Evolutionary conservation across 64 coral and sea anemone genomes (phyloP).

Genomic region (Trachythela sp.): DNA sequence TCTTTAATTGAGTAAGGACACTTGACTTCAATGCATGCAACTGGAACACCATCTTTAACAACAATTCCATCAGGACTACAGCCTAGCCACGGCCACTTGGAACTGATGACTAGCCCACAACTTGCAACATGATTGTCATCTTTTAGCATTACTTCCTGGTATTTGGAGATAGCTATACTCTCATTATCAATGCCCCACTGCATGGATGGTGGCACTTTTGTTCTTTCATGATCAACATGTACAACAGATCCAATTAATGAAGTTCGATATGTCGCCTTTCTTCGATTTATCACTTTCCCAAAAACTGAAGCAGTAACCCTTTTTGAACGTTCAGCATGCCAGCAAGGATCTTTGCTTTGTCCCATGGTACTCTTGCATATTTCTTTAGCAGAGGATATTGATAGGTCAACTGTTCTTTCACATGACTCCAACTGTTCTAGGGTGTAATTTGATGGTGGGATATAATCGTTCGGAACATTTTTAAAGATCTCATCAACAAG

Average conservation of each 20-base stretch:
- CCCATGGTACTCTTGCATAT: conserved; percentile 37
- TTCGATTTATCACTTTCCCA: background rate
- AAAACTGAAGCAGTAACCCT: conserved; percentile 29
- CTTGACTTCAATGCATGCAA: conserved; percentile 39
- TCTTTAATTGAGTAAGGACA: conserved; percentile 39
- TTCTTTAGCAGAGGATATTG: conserved; percentile 14
- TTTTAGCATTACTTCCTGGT: background rate
- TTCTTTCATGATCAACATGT: background rate
- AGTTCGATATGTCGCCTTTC: background rate
- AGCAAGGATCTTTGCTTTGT: conserved; percentile 15
- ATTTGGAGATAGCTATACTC: background rate
- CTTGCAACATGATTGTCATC: background rate
- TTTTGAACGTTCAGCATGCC: conserved; percentile 34
- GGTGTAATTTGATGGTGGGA: background rate
- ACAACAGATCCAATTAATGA: background rate
- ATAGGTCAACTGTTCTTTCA: background rate
- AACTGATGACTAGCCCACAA: conserved; percentile 7
- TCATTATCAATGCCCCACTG: conserved; percentile 42
- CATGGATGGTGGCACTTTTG: conserved; percentile 24
- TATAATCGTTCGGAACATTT: conserved; percentile 1
- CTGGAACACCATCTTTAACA: conserved; percentile 1
- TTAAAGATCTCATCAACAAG: conserved; percentile 27
- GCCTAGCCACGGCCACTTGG: too few relatives aligned
- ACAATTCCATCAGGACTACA: conserved; percentile 54
- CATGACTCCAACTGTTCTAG: background rate